A percentile compares a stretch with the other conserved stretches of the same genome.
These are phyloP conservation scores for Eretmochelys imbricata DNA, from an alignment of 2,113 vertebrate genomes.

Conservation along the genomic window DNA sequence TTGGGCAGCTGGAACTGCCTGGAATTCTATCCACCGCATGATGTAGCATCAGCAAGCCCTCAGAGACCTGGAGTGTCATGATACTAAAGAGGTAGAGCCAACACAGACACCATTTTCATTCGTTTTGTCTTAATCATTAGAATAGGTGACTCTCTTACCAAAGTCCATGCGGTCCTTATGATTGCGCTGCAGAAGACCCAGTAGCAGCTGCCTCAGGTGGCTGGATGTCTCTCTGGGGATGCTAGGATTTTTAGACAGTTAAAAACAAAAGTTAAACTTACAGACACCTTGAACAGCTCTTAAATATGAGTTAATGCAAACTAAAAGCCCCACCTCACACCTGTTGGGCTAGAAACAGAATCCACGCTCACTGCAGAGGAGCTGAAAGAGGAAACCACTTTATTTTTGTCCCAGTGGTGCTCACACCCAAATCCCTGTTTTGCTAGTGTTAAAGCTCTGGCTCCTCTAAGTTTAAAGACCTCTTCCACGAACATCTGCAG, in stretches of 20 bases:
- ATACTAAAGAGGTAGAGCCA: neutral
- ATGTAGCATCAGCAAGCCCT: neutral
- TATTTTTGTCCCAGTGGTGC: neutral
- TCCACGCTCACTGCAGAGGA: neutral
- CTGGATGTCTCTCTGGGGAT: slow-evolving; percentile 93
- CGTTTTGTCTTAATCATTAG: neutral
- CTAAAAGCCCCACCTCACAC: slow-evolving; percentile 34
- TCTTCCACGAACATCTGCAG: neutral
- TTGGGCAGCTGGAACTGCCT: neutral
- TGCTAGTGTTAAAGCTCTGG: neutral
- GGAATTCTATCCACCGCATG: neutral
- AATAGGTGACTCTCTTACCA: slow-evolving; percentile 75
- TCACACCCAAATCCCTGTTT: neutral
- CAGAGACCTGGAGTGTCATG: neutral
- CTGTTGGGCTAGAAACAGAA: slow-evolving; percentile 31
- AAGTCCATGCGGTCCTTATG: slow-evolving; percentile 93
- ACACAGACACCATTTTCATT: neutral
- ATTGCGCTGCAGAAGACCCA: slow-evolving; percentile 91
- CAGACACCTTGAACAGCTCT: neutral
- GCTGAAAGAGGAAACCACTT: neutral
- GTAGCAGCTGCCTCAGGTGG: slow-evolving; percentile 88
- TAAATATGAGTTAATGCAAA: slow-evolving; percentile 47
- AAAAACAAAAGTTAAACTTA: slow-evolving; percentile 35
- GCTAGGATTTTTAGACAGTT: slow-evolving; percentile 74
- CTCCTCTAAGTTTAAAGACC: neutral